Percentiles rank a stretch among this genome's conserved stretches.
Conservation (phyloP, 2,888 invertebrate species). For the Oscheius myriophilus region DNA sequence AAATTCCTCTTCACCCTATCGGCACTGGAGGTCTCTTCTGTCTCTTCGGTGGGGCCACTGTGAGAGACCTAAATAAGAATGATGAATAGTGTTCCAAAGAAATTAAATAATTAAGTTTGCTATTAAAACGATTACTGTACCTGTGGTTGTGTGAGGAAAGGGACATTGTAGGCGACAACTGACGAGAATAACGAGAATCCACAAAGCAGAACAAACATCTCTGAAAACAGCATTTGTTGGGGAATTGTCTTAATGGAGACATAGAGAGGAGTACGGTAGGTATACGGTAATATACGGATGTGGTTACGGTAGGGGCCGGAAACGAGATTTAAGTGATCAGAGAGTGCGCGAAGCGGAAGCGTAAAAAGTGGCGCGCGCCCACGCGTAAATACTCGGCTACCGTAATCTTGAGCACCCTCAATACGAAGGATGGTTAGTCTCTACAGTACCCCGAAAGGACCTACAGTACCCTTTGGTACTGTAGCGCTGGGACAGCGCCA, state of each 20-base stretch:
- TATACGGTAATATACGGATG: no score
- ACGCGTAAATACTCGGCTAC: no score
- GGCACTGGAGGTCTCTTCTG: slow-evolving; percentile 5
- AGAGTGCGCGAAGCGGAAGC: no score
- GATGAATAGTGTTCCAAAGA: not conserved
- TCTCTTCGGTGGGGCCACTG: slow-evolving; percentile 52
- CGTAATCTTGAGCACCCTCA: no score
- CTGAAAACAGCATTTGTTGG: not conserved
- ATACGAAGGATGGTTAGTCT: no score
- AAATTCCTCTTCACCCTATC: slow-evolving; percentile 51
- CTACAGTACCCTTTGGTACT: not conserved
- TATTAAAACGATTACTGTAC: not conserved
- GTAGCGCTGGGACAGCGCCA: not conserved
- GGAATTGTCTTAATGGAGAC: no score
- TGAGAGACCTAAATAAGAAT: slow-evolving; percentile 44
- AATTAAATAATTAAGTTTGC: not conserved
- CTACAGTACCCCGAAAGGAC: no score
- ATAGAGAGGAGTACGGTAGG: no score
- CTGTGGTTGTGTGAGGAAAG: slow-evolving; percentile 18
- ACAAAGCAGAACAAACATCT: slow-evolving; percentile 11
- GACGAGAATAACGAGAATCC: not conserved
- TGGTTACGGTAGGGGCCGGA: no score
- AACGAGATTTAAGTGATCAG: no score
- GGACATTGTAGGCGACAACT: slow-evolving; percentile 21
- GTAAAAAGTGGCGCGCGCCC: no score